Percentiles rank a stretch among this genome's conserved stretches.
Conservation (phyloP, 2,888 invertebrate species). For the Rhingia rostrata region DNA sequence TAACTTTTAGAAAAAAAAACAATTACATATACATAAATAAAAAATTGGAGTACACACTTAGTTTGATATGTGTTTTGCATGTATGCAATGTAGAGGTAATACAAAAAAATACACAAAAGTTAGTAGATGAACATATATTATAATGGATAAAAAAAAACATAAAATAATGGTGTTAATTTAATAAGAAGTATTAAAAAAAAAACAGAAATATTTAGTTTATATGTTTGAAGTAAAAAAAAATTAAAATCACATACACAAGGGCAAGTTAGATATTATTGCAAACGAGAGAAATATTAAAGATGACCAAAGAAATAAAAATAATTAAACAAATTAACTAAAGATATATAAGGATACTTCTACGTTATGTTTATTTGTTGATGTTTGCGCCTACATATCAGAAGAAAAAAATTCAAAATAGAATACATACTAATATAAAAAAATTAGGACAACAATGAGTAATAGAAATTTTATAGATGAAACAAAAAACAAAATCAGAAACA, state of each 20-base stretch:
- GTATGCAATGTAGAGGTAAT: slow-evolving; percentile 67
- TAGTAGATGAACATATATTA: slow-evolving; percentile 69
- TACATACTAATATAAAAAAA: slow-evolving; percentile 74
- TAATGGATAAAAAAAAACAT: slow-evolving; percentile 66
- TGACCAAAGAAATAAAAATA: slow-evolving; percentile 69
- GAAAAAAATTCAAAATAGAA: slow-evolving; percentile 77
- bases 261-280: slow-evolving; percentile 69
- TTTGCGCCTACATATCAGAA: slow-evolving; percentile 83
- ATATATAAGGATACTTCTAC: slow-evolving; percentile 68
- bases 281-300: slow-evolving; percentile 73
- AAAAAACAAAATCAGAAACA: slow-evolving; percentile 58
- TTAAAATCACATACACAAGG: slow-evolving; percentile 65
- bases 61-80: slow-evolving; percentile 73
- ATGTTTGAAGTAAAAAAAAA: slow-evolving; percentile 39
- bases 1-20: slow-evolving; percentile 57
- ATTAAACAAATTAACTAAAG: slow-evolving; percentile 74
- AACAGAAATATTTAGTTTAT: slow-evolving; percentile 58
- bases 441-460: slow-evolving; percentile 67
- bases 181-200: slow-evolving; percentile 51
- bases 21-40: slow-evolving; percentile 45
- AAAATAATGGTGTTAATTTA: slow-evolving; percentile 65
- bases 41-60: slow-evolving; percentile 69
- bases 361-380: slow-evolving; percentile 82
- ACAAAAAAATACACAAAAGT: slow-evolving; percentile 57
- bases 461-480: slow-evolving; percentile 69